These are phyloP conservation scores for Parapristionchus giblindavisi DNA, from an alignment of 2,888 invertebrate genomes.

Conservation along the genomic window DNA sequence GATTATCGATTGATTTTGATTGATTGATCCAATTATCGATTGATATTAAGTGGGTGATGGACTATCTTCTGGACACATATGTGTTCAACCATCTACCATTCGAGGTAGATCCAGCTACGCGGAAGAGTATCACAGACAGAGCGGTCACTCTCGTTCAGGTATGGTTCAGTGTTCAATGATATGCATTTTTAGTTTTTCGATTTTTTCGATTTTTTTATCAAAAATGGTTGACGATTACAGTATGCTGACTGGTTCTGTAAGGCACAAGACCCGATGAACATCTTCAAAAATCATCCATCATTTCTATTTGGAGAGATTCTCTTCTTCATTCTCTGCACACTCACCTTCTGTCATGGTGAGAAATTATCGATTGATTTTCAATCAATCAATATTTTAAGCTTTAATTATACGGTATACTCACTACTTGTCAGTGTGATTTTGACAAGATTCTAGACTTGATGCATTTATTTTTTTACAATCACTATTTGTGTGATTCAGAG, in stretches of 20 bases:
- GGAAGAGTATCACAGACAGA: slow-evolving; percentile 56
- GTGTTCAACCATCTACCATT: slow-evolving; percentile 64
- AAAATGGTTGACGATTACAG: slow-evolving; percentile 53
- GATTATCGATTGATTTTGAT: no score
- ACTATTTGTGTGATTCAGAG: not conserved
- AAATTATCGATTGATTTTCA: slow-evolving; percentile 4
- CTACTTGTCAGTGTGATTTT: not conserved
- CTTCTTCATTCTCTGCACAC: slow-evolving; percentile 76
- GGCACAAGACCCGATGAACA: slow-evolving; percentile 60
- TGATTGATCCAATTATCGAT: no score
- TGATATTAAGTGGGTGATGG: slow-evolving; percentile 52
- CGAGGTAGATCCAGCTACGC: slow-evolving; percentile 57
- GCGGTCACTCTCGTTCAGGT: slow-evolving; percentile 63
- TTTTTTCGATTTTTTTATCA: not conserved
- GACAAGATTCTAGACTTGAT: not conserved
- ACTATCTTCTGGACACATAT: slow-evolving; percentile 60
- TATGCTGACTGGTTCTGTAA: slow-evolving; percentile 68
- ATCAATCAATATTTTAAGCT: not conserved
- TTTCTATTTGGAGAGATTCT: slow-evolving; percentile 78
- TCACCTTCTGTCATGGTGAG: slow-evolving; percentile 77
- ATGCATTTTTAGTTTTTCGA: not conserved
- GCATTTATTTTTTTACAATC: not conserved
- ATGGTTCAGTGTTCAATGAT: slow-evolving; percentile 18
- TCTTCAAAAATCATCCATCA: slow-evolving; percentile 74
- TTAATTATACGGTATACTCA: not conserved